phyloP scores from a whole-genome alignment of 2,888 invertebrate species.

The Melanargia galathea region DNA sequence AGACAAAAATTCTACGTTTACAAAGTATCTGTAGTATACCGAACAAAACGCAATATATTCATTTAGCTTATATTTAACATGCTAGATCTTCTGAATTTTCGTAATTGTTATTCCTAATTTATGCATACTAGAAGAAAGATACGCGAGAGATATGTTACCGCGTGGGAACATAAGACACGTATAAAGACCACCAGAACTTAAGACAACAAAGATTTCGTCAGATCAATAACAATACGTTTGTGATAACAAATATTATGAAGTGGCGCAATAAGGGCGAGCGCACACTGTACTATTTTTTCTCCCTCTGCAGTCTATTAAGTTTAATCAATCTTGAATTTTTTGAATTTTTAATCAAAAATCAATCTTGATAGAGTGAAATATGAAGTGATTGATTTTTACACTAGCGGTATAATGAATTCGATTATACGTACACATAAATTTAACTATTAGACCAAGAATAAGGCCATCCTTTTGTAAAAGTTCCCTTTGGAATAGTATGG shows the following conservation, averaged over 20 bases:
- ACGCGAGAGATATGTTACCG: constrained; percentile 1
- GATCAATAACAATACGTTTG: constrained; percentile 23
- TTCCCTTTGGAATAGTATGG: too few relatives aligned
- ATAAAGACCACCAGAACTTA: constrained; percentile 19
- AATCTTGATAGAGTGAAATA: neutral
- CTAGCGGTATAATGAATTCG: neutral
- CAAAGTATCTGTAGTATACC: too few relatives aligned
- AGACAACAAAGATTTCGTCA: constrained; percentile 25
- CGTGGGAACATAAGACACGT: constrained; percentile 5
- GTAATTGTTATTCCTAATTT: neutral
- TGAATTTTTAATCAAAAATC: too few relatives aligned
- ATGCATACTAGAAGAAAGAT: neutral
- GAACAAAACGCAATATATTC: neutral
- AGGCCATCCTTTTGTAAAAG: too few relatives aligned
- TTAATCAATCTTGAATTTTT: neutral
- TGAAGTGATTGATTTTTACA: neutral
- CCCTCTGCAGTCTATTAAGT: neutral
- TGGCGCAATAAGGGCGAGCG: constrained; percentile 23
- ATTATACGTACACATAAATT: too few relatives aligned
- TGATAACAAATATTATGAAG: constrained; percentile 26
- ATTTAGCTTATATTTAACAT: neutral
- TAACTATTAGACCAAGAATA: neutral
- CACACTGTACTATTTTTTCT: constrained; percentile 1
- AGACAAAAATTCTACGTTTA: too few relatives aligned
- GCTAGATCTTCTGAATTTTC: neutral